Conservation (phyloP, 1,140 invertebrate species). For the Choristoneura fumiferana region DNA sequence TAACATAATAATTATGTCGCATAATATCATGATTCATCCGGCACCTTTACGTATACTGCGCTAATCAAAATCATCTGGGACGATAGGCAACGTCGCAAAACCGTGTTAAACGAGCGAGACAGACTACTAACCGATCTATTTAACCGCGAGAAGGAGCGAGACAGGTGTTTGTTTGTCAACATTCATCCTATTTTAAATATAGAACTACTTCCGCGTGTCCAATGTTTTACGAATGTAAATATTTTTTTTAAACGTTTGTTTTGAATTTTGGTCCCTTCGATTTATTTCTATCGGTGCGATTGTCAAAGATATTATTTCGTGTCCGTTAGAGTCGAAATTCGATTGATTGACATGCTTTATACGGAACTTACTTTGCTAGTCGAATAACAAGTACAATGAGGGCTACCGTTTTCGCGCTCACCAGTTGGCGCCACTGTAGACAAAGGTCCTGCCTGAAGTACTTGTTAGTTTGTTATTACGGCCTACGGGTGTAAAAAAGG, state of each 20-base stretch:
- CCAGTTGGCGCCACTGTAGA: too few species aligned
- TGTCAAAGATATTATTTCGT: neutral
- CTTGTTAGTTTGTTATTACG: too few species aligned
- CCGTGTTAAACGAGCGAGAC: slow-evolving; percentile 18
- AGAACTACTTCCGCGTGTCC: slow-evolving; percentile 24
- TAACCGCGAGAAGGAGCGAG: slow-evolving; percentile 2
- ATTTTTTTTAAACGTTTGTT: slow-evolving; percentile 5
- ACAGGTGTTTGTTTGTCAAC: slow-evolving; percentile 29
- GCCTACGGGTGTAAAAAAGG: too few species aligned
- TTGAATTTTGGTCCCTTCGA: neutral
- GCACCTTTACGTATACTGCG: slow-evolving; percentile 30
- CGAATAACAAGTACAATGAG: neutral
- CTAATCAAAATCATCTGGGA: slow-evolving; percentile 34
- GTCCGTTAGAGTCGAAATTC: neutral
- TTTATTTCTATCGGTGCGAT: neutral
- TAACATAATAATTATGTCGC: neutral
- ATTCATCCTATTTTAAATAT: slow-evolving; percentile 23
- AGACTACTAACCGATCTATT: neutral
- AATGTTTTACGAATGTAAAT: neutral
- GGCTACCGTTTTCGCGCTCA: too few species aligned
- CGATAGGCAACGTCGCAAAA: slow-evolving; percentile 34
- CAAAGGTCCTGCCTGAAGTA: too few species aligned
- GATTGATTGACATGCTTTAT: neutral
- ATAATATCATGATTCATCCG: neutral
- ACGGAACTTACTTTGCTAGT: neutral